Conservation (phyloP, 2,888 invertebrate species). For the Ethmia dodecea region DNA sequence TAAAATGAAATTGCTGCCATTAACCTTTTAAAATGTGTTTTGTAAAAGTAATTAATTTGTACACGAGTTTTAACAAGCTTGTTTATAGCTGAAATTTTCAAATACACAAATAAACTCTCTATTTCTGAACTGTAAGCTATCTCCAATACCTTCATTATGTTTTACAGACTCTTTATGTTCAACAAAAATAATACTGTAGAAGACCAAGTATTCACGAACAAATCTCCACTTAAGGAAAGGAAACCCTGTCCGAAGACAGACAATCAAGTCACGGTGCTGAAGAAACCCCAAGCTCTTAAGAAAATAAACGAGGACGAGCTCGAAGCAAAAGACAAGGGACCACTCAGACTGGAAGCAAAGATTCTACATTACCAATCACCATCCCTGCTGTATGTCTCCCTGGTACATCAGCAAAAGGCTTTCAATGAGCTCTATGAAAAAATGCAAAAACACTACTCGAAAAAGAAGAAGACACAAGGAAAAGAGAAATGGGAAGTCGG, state of each 20-base stretch:
- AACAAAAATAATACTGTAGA: conserved; percentile 35
- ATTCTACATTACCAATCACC: conserved; percentile 74
- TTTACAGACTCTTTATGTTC: conserved; percentile 43
- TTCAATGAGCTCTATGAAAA: conserved; percentile 65
- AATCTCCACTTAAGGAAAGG: conserved; percentile 32
- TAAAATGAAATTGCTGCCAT: too few relatives aligned
- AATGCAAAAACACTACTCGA: conserved; percentile 74
- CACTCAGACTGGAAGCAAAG: conserved; percentile 65
- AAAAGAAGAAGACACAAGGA: conserved; percentile 25
- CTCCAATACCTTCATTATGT: not conserved
- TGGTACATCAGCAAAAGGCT: conserved; percentile 59
- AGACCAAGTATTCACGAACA: conserved; percentile 40
- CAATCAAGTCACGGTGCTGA: conserved; percentile 32
- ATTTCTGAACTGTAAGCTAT: too few relatives aligned
- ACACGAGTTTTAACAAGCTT: too few relatives aligned
- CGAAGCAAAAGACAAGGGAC: conserved; percentile 64
- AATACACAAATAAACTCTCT: too few relatives aligned
- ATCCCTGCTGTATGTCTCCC: conserved; percentile 78
- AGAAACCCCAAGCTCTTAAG: conserved; percentile 20
- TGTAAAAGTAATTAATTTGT: too few relatives aligned
- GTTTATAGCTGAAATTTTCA: too few relatives aligned
- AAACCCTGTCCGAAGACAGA: conserved; percentile 20
- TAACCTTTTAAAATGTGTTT: too few relatives aligned
- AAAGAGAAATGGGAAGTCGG: conserved; percentile 67
- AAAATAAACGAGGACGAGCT: conserved; percentile 34